Evolutionary conservation across 2,113 vertebrate species (phyloP).

Genomic region (Dicaeum eximium): DNA sequence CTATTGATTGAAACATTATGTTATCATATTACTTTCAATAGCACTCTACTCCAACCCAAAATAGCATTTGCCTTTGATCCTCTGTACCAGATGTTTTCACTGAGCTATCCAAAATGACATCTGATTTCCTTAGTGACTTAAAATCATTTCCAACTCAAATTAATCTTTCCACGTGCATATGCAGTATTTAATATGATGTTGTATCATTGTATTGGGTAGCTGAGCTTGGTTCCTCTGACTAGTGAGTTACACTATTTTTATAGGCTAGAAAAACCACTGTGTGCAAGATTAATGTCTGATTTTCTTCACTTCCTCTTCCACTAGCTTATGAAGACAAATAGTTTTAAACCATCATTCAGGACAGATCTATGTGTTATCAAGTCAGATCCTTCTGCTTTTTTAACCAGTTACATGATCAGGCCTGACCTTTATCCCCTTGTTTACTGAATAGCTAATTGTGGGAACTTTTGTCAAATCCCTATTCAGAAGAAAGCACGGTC

Average conservation of each 20-base stretch:
- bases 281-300: not conserved
- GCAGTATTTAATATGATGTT: not conserved
- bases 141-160: conserved; percentile 11
- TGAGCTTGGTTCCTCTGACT: not conserved
- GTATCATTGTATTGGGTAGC: not conserved
- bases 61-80: conserved; percentile 27
- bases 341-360: not conserved
- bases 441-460: not conserved
- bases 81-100: conserved; percentile 22
- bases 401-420: not conserved
- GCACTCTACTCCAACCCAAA: not conserved
- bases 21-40: conserved; percentile 17
- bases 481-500: not conserved
- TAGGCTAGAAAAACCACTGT: not conserved
- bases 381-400: not conserved
- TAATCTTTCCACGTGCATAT: not conserved
- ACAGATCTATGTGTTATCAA: not conserved
- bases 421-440: not conserved
- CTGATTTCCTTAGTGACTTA: conserved; percentile 13
- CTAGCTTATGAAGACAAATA: not conserved
- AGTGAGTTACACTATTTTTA: not conserved
- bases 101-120: conserved; percentile 6
- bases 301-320: not conserved
- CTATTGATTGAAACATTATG: conserved; percentile 32
- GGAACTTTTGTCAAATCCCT: not conserved